These are phyloP conservation scores for Arremon aurantiirostris DNA, from an alignment of 2,797 vertebrate genomes.

Conservation along the genomic window DNA sequence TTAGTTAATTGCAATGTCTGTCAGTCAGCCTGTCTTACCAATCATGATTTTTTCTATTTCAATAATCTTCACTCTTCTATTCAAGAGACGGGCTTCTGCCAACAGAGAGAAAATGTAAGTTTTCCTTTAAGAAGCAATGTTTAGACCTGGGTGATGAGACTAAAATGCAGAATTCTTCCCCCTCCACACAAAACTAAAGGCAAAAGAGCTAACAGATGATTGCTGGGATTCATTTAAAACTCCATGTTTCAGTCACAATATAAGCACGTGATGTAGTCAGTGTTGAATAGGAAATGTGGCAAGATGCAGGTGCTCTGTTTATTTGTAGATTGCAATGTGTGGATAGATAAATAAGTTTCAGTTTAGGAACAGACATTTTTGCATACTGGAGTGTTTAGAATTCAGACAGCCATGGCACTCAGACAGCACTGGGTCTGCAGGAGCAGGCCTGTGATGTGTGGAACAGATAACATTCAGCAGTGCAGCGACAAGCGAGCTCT, in stretches of 20 bases:
- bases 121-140: not conserved
- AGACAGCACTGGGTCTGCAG: not conserved
- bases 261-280: not conserved
- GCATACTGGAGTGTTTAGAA: not conserved
- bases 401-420: not conserved
- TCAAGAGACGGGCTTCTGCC: not conserved
- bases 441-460: not conserved
- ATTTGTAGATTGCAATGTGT: not conserved
- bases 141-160: not conserved
- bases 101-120: not conserved
- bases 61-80: not conserved
- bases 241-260: not conserved
- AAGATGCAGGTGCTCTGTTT: not conserved
- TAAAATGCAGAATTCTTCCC: not conserved
- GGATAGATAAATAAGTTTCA: not conserved
- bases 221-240: not conserved
- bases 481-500: not conserved
- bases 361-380: not conserved
- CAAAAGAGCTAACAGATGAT: not conserved
- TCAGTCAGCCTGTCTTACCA: constrained; percentile 26
- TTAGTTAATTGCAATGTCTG: constrained; percentile 13
- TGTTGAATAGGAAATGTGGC: not conserved
- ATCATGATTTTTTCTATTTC: not conserved
- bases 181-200: not conserved
- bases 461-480: not conserved